Percentiles rank a stretch among this genome's conserved stretches.
phyloP scores from a whole-genome alignment of 2,797 vertebrate genomes.

The Channa striata region DNA sequence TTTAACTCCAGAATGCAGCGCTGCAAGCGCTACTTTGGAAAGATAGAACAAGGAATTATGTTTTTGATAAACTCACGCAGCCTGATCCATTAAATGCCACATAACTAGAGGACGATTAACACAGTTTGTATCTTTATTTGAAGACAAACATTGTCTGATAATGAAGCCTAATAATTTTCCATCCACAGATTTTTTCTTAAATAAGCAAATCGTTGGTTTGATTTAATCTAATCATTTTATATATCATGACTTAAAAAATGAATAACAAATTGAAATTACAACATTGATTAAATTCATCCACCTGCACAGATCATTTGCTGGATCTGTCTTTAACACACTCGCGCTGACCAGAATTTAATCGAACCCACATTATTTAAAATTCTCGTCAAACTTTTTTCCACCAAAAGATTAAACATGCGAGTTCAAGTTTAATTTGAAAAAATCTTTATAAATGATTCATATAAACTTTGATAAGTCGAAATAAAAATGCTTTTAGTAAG shows the following conservation, averaged over 20 bases:
- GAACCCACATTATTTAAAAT: neutral
- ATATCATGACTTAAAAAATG: neutral
- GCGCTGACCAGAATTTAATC: neutral
- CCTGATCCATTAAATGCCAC: neutral
- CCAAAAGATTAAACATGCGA: neutral
- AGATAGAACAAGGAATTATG: neutral
- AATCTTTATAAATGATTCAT: neutral
- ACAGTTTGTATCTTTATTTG: neutral
- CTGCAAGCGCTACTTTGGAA: neutral
- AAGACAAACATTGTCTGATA: neutral
- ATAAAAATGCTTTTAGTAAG: neutral
- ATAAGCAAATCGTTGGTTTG: neutral
- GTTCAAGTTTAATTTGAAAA: neutral
- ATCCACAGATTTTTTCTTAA: neutral
- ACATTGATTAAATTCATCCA: neutral
- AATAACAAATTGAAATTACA: neutral
- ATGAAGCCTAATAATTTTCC: neutral
- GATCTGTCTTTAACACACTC: neutral
- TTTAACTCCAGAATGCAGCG: too few relatives aligned
- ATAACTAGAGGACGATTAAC: neutral
- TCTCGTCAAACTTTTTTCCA: neutral
- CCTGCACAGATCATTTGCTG: neutral
- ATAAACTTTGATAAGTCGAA: neutral
- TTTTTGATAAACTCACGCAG: neutral
- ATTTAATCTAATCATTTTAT: slow-evolving; percentile 2